Evolutionary conservation across 2,113 vertebrate genomes (phyloP), one percentile per base, ranked within the genome.

Genomic region (Neodon shergylaensis): DNA sequence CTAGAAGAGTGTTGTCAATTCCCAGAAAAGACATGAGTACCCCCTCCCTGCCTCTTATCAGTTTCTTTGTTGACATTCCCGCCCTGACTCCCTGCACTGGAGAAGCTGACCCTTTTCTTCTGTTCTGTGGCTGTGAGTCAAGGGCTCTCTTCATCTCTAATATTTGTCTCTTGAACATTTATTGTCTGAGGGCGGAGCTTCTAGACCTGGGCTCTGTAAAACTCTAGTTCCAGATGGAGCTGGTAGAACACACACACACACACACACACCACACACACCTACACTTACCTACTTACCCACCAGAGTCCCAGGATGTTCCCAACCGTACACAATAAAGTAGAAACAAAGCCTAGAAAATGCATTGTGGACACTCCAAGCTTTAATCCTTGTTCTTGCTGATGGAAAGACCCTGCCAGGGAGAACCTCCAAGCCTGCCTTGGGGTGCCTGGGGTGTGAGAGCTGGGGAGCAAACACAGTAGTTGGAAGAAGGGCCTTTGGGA

Each of bases 361-460:
- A 12, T 2, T 0, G 3, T 0, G 2, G 39, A 58, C 24, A 44
- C 1, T 0, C 61, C 1, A 8, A 26, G 54, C 47, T 72, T 65
- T 44, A n/a, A n/a, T 14, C 4, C 4, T 70, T 14, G n/a, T 19
- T 73, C 70, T 39, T 3, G 31, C 13, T 86, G n/a, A 12, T 12
- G 31, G 22, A 78, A 28, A 63, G 47, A 17, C 39, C 90, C 3
- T 9, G 36, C 47, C 11, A 0, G 31, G 65, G 39, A 49, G 28
- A n/a, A 24, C 7, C 31, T 2, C 19, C 1, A 36, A 0, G 0
- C 39, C 19, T 8, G 5, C 5, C 14, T 42, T 33, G 9, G 63
- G 19, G 36, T 2, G 2, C 61, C 74, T 31, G 44, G 81, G 44
- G 17, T 1, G 1, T 28, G 24, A 68, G 3, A 66, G 52, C 5